A percentile compares a stretch with the other conserved stretches of the same genome.
phyloP scores from a whole-genome alignment of 2,113 vertebrate genomes.

The Chaetodon auriga region DNA sequence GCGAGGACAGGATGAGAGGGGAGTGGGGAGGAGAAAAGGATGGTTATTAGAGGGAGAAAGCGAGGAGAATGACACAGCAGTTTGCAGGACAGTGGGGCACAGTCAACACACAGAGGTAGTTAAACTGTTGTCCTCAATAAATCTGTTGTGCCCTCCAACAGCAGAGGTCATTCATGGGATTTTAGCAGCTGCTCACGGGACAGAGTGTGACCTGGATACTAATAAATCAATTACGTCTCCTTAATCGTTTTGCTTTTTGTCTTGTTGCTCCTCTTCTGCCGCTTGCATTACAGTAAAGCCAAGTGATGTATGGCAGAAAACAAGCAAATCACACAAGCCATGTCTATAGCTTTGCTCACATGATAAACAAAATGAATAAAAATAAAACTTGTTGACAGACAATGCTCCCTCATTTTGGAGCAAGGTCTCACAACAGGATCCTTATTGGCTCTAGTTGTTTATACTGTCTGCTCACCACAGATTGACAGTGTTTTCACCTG shows the following conservation, averaged over 20 bases:
- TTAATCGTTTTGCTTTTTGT: background rate
- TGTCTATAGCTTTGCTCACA: background rate
- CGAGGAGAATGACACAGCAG: conserved; percentile 78
- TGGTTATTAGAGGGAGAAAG: conserved; percentile 60
- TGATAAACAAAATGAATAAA: background rate
- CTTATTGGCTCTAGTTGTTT: background rate
- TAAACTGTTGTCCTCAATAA: conserved; percentile 54
- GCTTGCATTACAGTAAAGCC: background rate
- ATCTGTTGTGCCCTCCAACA: conserved; percentile 54
- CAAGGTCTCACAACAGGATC: conserved; percentile 6
- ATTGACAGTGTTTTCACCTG: background rate
- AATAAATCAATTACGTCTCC: background rate
- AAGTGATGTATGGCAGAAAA: background rate
- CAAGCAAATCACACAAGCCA: background rate
- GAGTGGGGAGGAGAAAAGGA: conserved; percentile 35
- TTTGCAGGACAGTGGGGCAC: conserved; percentile 68
- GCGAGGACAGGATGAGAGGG: conserved; percentile 31
- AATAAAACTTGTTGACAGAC: background rate
- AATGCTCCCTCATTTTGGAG: background rate
- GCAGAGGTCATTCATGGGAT: conserved; percentile 57
- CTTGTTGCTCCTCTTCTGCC: background rate
- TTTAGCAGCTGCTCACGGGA: conserved; percentile 29
- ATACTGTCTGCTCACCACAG: background rate
- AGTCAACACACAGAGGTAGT: conserved; percentile 39
- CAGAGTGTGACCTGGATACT: background rate